Evolutionary conservation across 2,797 vertebrate species (phyloP).

Genomic region (Otus scops): DNA sequence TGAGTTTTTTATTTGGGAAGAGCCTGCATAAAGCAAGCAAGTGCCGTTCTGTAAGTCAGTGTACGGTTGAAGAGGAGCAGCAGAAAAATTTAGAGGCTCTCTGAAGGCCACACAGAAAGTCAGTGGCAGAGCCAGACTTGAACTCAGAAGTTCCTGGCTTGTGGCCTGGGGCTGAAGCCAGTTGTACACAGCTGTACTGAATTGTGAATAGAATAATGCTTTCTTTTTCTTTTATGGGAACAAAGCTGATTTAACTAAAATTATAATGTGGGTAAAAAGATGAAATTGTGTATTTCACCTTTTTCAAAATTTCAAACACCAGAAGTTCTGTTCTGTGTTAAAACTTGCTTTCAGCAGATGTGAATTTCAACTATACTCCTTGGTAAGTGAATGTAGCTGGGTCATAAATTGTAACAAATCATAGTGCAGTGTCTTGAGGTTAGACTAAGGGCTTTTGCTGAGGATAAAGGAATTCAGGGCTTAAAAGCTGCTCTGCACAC

Average conservation of each 20-base stretch:
- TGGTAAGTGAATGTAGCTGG: neutral
- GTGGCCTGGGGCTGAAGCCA: constrained; percentile 1
- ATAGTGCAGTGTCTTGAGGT: neutral
- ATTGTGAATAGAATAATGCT: neutral
- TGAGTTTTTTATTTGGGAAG: neutral
- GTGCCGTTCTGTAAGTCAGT: neutral
- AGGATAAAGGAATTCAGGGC: neutral
- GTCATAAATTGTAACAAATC: neutral
- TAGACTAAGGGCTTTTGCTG: neutral
- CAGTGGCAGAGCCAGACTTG: constrained; percentile 15
- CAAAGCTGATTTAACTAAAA: neutral
- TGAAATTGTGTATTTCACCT: neutral
- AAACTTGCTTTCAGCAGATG: neutral
- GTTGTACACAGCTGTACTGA: neutral
- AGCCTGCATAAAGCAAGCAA: neutral
- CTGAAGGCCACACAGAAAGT: constrained; percentile 26
- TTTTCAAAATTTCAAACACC: neutral
- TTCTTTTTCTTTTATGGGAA: neutral
- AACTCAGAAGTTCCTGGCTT: constrained; percentile 56
- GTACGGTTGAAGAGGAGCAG: neutral
- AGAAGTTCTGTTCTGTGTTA: neutral
- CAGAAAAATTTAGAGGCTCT: neutral
- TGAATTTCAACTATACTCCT: neutral
- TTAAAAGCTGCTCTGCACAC: neutral
- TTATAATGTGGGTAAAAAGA: neutral